These are phyloP conservation scores for Lutjanus erythropterus DNA, from an alignment of 2,113 vertebrate genomes.

Conservation along the genomic window DNA sequence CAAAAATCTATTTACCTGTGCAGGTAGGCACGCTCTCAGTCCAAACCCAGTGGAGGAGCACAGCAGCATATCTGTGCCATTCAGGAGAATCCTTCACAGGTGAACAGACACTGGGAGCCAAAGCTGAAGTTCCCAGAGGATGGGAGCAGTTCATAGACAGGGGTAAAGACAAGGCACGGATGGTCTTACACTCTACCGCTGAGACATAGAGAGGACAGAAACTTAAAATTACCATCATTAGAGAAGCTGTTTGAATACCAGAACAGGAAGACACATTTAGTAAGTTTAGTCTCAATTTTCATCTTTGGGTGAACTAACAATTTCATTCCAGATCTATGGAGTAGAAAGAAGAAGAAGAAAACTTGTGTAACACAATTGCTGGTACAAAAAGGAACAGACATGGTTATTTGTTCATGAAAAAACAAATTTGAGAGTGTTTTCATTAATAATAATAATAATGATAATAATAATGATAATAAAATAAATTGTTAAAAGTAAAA, in stretches of 20 bases:
- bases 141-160: conserved; percentile 81
- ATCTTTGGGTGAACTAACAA: too few relatives aligned
- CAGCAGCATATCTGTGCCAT: conserved; percentile 61
- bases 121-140: conserved; percentile 80
- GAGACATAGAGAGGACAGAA: not conserved
- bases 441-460: too few relatives aligned
- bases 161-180: conserved; percentile 6
- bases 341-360: too few relatives aligned
- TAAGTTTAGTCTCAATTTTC: too few relatives aligned
- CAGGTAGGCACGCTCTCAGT: conserved; percentile 74
- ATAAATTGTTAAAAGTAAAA: too few relatives aligned
- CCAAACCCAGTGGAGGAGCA: conserved; percentile 82
- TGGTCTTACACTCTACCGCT: conserved; percentile 64
- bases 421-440: too few relatives aligned
- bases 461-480: too few relatives aligned
- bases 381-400: too few relatives aligned
- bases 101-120: conserved; percentile 79
- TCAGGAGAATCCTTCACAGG: conserved; percentile 78
- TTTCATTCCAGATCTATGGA: too few relatives aligned
- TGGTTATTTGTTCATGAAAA: too few relatives aligned
- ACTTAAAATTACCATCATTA: not conserved
- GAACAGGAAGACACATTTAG: not conserved
- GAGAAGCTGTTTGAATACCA: not conserved
- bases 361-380: too few relatives aligned
- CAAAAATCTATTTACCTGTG: conserved; percentile 30